Percentiles rank a stretch among this genome's conserved stretches.
These are phyloP conservation scores for Ceratoteleas bidentatus DNA, from an alignment of 1,140 invertebrate species.

Conservation along the genomic window DNA sequence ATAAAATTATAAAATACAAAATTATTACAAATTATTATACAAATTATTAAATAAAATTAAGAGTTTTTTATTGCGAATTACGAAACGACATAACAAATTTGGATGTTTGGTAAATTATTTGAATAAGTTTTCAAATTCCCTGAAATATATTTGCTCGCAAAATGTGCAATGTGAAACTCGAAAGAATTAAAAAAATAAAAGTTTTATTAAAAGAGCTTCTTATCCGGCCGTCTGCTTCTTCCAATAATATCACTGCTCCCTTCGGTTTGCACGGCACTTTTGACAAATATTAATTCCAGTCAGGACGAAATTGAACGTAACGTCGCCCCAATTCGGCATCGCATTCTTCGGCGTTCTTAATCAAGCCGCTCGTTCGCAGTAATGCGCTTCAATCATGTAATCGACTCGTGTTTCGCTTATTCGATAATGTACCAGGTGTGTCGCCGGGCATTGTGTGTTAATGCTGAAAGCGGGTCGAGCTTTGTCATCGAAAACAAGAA, in stretches of 20 bases:
- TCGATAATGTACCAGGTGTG: slow-evolving; percentile 64
- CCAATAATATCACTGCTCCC: slow-evolving; percentile 9
- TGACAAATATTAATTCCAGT: slow-evolving; percentile 48
- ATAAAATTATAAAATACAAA: too few species aligned
- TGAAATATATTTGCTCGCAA: too few species aligned
- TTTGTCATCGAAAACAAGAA: slow-evolving; percentile 55
- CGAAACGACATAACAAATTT: too few species aligned
- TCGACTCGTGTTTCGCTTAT: slow-evolving; percentile 59
- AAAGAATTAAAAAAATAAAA: not conserved
- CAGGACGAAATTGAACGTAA: slow-evolving; percentile 37
- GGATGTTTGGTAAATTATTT: too few species aligned
- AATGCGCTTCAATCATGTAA: slow-evolving; percentile 57
- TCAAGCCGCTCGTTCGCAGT: slow-evolving; percentile 39
- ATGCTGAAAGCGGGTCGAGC: slow-evolving; percentile 53
- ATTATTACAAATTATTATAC: too few species aligned
- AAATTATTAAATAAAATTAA: too few species aligned
- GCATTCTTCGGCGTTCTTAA: slow-evolving; percentile 50
- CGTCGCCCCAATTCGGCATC: slow-evolving; percentile 24
- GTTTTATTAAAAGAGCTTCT: not conserved
- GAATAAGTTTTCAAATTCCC: too few species aligned
- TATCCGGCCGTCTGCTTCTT: not conserved
- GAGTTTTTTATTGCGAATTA: too few species aligned
- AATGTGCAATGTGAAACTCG: too few species aligned
- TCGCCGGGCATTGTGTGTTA: slow-evolving; percentile 70
- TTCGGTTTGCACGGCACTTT: slow-evolving; percentile 27